These are phyloP conservation scores for Drosophila yakuba DNA, from an alignment of 1,140 invertebrate genomes.

Conservation along the genomic window DNA sequence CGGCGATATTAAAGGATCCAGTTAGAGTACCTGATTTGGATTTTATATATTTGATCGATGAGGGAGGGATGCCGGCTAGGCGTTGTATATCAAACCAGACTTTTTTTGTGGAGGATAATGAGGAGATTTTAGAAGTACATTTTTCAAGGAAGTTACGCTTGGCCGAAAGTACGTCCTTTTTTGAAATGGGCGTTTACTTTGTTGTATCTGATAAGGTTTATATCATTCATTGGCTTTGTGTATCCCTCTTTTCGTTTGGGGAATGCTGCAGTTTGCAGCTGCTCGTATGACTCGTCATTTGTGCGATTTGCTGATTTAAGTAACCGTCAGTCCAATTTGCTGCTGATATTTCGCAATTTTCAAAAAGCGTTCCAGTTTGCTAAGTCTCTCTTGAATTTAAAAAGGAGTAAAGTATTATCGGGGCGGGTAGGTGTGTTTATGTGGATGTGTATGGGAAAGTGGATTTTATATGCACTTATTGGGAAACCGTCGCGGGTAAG, in stretches of 20 bases:
- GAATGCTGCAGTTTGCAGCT: too few species aligned
- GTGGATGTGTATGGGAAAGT: neutral
- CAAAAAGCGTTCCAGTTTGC: neutral
- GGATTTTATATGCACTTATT: neutral
- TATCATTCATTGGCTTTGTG: too few species aligned
- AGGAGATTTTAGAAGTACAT: constrained; percentile 21
- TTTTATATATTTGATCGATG: constrained; percentile 13
- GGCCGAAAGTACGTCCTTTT: too few species aligned
- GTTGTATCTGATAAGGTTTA: too few species aligned
- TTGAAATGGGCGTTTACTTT: too few species aligned
- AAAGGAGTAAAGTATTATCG: too few species aligned
- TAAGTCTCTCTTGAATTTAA: neutral
- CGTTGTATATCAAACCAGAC: neutral
- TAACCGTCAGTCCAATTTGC: too few species aligned
- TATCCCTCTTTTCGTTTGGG: too few species aligned
- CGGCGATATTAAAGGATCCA: constrained; percentile 6
- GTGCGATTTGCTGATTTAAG: too few species aligned
- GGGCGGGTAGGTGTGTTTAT: too few species aligned
- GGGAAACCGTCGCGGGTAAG: neutral
- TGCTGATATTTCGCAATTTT: neutral
- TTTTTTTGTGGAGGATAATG: constrained; percentile 24
- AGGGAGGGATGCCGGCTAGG: neutral
- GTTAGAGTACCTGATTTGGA: constrained; percentile 1
- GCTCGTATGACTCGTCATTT: too few species aligned
- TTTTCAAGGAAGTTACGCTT: constrained; percentile 16